phyloP scores from a whole-genome alignment of 1,140 invertebrate species.

The Zelostemma sp. region DNA sequence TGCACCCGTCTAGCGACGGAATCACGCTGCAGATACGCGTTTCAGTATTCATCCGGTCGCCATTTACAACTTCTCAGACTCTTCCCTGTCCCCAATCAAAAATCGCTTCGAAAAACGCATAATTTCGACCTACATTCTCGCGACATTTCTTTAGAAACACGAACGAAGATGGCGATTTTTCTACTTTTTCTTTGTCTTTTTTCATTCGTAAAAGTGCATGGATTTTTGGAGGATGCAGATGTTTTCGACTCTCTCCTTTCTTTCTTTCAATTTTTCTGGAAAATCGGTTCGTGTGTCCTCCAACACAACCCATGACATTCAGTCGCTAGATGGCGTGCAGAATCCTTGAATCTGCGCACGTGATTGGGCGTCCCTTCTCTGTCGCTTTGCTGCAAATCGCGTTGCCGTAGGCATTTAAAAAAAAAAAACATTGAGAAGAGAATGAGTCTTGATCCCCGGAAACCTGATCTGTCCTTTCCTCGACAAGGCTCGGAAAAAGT shows the following conservation, averaged over 20 bases:
- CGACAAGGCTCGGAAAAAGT: background rate
- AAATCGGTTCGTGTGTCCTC: too few species aligned
- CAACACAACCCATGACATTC: too few species aligned
- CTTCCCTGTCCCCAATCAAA: too few species aligned
- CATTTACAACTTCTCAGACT: background rate
- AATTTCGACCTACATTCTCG: too few species aligned
- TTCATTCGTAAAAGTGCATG: too few species aligned
- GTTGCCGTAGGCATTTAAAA: conserved; percentile 36
- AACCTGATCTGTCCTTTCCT: background rate
- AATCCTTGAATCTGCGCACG: conserved; percentile 63
- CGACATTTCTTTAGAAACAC: too few species aligned
- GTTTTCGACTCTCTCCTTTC: too few species aligned
- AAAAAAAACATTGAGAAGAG: conserved; percentile 35
- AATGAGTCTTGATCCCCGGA: conserved; percentile 19
- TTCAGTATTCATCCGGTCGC: background rate
- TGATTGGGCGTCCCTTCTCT: conserved; percentile 70
- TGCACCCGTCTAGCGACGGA: conserved; percentile 65
- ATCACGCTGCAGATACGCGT: conserved; percentile 28
- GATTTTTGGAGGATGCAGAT: too few species aligned
- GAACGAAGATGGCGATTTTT: too few species aligned
- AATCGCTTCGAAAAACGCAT: too few species aligned
- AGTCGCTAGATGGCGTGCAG: conserved; percentile 63
- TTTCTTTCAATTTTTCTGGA: too few species aligned
- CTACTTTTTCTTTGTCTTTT: too few species aligned
- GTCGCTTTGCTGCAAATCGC: conserved; percentile 66